Conservation (phyloP, 2,797 vertebrate species). For the Gymnoscopelus braueri region DNA sequence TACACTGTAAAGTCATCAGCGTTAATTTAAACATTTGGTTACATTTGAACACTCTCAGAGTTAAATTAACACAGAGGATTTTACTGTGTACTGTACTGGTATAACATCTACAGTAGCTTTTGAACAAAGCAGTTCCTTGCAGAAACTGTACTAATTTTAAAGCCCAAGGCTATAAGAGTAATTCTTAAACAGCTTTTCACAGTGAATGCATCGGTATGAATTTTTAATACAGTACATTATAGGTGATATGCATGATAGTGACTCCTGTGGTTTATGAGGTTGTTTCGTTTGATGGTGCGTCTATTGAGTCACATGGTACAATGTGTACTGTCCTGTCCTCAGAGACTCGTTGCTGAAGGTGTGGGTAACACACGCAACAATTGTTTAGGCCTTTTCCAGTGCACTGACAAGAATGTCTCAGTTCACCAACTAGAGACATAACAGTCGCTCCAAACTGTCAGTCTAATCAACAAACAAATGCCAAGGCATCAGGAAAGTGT, state of each 20-base stretch:
- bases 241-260: not conserved
- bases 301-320: too few relatives aligned
- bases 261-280: too few relatives aligned
- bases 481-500: conserved; percentile 38
- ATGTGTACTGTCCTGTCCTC: too few relatives aligned
- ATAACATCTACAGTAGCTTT: not conserved
- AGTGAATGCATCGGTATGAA: not conserved
- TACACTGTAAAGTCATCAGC: too few relatives aligned
- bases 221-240: not conserved
- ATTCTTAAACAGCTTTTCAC: conserved; percentile 13
- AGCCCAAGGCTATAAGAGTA: not conserved
- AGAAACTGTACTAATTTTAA: conserved; percentile 18
- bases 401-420: conserved; percentile 42
- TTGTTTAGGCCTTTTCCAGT: conserved; percentile 10
- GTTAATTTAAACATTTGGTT: too few relatives aligned
- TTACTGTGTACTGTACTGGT: not conserved
- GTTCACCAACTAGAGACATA: conserved; percentile 45
- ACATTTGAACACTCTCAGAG: too few relatives aligned
- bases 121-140: not conserved
- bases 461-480: conserved; percentile 13
- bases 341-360: too few relatives aligned
- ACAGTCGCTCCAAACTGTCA: conserved; percentile 38
- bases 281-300: too few relatives aligned
- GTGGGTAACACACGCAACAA: too few relatives aligned
- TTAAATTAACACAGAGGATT: too few relatives aligned